Evolutionary conservation across 1,140 invertebrate genomes (phyloP).

Genomic region (Diorhabda sublineata): DNA sequence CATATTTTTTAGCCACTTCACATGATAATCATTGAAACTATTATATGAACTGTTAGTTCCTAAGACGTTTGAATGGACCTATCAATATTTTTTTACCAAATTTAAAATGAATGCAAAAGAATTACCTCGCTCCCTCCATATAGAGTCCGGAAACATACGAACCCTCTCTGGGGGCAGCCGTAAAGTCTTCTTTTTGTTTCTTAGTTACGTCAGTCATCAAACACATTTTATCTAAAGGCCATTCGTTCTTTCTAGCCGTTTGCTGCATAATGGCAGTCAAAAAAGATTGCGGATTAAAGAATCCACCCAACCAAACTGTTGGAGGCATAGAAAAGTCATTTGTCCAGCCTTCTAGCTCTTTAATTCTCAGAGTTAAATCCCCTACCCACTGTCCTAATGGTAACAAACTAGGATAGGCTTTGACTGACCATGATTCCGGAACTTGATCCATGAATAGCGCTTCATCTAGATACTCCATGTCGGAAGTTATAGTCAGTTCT

Average conservation of each 20-base stretch:
- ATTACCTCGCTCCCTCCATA: slow-evolving; percentile 83
- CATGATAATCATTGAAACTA: too few species aligned
- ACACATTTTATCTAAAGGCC: slow-evolving; percentile 94
- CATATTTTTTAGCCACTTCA: too few species aligned
- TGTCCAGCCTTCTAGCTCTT: slow-evolving; percentile 76
- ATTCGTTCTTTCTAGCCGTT: slow-evolving; percentile 91
- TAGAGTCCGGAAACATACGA: slow-evolving; percentile 85
- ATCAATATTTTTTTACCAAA: neutral
- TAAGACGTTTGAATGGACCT: too few species aligned
- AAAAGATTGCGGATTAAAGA: slow-evolving; percentile 96
- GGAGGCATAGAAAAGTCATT: slow-evolving; percentile 76
- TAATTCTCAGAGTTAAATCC: slow-evolving; percentile 73
- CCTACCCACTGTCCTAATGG: slow-evolving; percentile 83
- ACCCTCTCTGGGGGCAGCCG: slow-evolving; percentile 79
- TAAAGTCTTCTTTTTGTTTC: slow-evolving; percentile 77
- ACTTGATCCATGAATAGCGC: slow-evolving; percentile 83
- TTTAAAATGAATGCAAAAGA: neutral
- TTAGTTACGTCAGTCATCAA: slow-evolving; percentile 92
- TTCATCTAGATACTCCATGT: slow-evolving; percentile 86
- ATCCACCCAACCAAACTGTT: slow-evolving; percentile 87
- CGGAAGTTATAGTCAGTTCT: slow-evolving; percentile 85
- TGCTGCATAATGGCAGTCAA: slow-evolving; percentile 96
- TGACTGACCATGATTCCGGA: slow-evolving; percentile 75
- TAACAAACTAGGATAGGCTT: slow-evolving; percentile 86
- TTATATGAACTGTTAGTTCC: too few species aligned